Evolutionary conservation across 2,888 invertebrate species (phyloP).

Genomic region (Cephus sareptanus): DNA sequence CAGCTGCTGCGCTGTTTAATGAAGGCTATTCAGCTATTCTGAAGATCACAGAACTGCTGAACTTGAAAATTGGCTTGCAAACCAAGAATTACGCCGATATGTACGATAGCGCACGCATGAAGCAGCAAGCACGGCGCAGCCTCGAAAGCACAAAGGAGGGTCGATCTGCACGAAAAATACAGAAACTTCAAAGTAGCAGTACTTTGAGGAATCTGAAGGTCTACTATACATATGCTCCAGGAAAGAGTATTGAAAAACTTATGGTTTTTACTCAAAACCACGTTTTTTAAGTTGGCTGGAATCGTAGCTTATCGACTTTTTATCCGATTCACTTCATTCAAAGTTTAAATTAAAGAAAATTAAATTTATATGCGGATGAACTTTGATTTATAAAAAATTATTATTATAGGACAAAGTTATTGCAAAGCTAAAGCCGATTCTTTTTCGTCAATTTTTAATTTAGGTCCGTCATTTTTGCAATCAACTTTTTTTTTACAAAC

Average conservation of each 20-base stretch:
- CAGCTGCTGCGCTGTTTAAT: constrained; percentile 11
- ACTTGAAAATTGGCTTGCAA: constrained; percentile 16
- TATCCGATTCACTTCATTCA: too few relatives aligned
- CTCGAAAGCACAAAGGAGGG: constrained; percentile 15
- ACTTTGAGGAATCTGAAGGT: constrained; percentile 16
- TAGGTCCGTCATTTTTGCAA: too few relatives aligned
- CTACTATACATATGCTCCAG: constrained; percentile 16
- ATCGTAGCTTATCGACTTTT: too few relatives aligned
- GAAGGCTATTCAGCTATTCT: constrained; percentile 14
- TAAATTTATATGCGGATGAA: too few relatives aligned
- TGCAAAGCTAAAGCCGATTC: too few relatives aligned
- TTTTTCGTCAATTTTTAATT: too few relatives aligned
- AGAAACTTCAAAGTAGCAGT: constrained; percentile 15
- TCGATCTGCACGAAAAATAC: constrained; percentile 16
- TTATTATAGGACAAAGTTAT: too few relatives aligned
- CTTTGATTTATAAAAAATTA: too few relatives aligned
- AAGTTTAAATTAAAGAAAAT: too few relatives aligned
- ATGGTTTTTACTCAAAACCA: background rate
- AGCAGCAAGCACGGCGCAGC: constrained; percentile 14
- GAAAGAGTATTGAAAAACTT: constrained; percentile 15
- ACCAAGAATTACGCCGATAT: constrained; percentile 15
- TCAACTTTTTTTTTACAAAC: too few relatives aligned
- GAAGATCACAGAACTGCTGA: constrained; percentile 15
- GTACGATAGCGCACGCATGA: constrained; percentile 16
- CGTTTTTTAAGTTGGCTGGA: background rate